phyloP scores from a whole-genome alignment of 2,797 vertebrate genomes.

The Manis pentadactyla region DNA sequence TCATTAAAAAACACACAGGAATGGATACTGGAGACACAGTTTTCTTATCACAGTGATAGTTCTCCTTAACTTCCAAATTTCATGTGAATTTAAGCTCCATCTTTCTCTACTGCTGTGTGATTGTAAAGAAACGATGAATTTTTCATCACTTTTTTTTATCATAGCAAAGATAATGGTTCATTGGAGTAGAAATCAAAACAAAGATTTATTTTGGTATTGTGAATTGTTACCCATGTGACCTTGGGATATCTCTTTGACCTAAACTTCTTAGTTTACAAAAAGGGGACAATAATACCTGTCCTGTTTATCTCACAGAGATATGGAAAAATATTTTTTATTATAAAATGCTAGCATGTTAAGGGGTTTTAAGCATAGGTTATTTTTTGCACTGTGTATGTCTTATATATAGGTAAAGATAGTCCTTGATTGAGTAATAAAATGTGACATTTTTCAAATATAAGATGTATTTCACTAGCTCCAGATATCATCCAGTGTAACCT shows the following conservation, averaged over 20 bases:
- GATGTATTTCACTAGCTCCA: background rate
- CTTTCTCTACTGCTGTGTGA: conserved; percentile 60
- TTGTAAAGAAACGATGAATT: conserved; percentile 60
- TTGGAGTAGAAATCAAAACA: conserved; percentile 50
- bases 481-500: background rate
- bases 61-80: conserved; percentile 69
- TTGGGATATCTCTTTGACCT: background rate
- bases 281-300: background rate
- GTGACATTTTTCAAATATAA: conserved; percentile 25
- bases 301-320: background rate
- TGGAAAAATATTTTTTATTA: background rate
- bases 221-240: background rate
- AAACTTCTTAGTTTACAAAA: conserved; percentile 8
- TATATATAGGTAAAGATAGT: background rate
- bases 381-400: background rate
- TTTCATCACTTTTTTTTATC: conserved; percentile 61
- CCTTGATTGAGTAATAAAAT: background rate
- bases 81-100: conserved; percentile 66
- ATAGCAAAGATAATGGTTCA: conserved; percentile 10
- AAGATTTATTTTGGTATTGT: conserved; percentile 30
- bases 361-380: background rate
- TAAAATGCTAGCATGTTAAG: background rate
- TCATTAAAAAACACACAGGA: conserved; percentile 25
- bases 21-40: conserved; percentile 57
- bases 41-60: conserved; percentile 67